Base-by-base conservation (phyloP, 2,113 vertebrate species). In the Ceratotherium simum region DNA sequence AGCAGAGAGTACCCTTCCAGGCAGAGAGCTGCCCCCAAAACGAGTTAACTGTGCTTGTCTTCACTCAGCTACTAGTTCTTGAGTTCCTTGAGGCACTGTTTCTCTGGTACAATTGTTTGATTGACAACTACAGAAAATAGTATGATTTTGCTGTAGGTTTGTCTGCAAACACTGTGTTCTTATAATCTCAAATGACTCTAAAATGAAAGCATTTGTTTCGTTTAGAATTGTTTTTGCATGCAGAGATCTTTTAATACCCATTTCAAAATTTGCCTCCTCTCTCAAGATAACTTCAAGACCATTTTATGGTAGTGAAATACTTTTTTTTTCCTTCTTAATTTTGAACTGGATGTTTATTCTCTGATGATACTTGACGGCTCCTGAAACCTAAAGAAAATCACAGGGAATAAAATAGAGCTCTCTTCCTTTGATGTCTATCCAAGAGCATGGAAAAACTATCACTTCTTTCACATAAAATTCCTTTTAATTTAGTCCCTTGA, bases 361-460 rank as follows among this genome's bases (percentile, higher is more conserved):
- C n/a, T 75, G 70, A 84, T 80, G 58, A 48, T 67, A 48, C 39
- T 96, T 88, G 56, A 25, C 96, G 80, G 80, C 60, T 80, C n/a
- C 51, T 33, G 76, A 85, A 72, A 39, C 8, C 56, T 81, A 62
- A 94, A 92, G 90, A 92, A 92, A 96, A 95, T 92, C 92, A 78
- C 58, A 94, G 56, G 46, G 88, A 94, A 46, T 70, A 84, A 95
- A 92, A 90, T 11, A 80, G 10, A 89, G 7, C 8, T 65, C 39
- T 90, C 39, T 48, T 75, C 21, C 82, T 98, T 92, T 97, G 94
- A 94, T 90, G 79, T 80, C 54, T 65, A 7, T 92, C 87, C 80
- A 92, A 64, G 2, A 39, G 39, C 21, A 60, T 27, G 36, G 56
- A 88, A 78, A 75, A 75, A 23, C 73, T 80, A 60, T 90, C 87